Conservation (phyloP, 2,797 vertebrate species). For the Corythornis leucogaster region DNA sequence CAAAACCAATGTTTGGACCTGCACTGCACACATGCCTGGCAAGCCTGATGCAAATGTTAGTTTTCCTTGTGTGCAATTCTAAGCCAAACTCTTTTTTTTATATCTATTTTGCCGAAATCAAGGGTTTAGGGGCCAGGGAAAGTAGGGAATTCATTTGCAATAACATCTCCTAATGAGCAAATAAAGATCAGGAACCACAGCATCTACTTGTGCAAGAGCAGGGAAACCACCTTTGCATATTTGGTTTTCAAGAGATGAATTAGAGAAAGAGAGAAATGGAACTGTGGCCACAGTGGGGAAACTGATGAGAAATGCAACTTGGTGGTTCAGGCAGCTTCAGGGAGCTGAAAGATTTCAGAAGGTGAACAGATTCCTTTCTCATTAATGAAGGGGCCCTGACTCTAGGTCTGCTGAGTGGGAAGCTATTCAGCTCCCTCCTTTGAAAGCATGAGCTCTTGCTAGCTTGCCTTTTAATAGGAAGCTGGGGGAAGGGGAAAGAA, state of each 20-base stretch:
- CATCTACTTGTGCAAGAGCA: background rate
- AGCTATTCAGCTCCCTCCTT: conserved; percentile 33
- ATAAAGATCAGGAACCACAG: background rate
- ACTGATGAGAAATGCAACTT: background rate
- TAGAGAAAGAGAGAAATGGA: background rate
- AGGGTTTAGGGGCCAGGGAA: background rate
- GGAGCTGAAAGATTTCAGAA: conserved; percentile 27
- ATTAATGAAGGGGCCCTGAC: conserved; percentile 63
- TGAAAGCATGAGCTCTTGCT: conserved; percentile 7
- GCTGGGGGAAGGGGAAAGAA: background rate
- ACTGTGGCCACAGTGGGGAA: background rate
- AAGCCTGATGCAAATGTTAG: background rate
- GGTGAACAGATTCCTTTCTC: conserved; percentile 54
- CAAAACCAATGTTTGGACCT: background rate
- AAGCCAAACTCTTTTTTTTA: background rate
- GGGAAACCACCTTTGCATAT: background rate
- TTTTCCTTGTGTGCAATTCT: background rate
- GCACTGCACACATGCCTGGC: background rate
- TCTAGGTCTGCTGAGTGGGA: background rate
- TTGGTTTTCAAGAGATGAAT: background rate
- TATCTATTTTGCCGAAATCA: background rate
- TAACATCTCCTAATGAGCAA: background rate
- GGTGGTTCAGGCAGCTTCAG: background rate
- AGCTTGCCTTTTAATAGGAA: conserved; percentile 11
- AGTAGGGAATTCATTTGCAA: background rate